Evolutionary conservation across 1,140 invertebrate genomes (phyloP), one percentile per base, ranked within the genome.

Genomic region (Parapsyche elsis): DNA sequence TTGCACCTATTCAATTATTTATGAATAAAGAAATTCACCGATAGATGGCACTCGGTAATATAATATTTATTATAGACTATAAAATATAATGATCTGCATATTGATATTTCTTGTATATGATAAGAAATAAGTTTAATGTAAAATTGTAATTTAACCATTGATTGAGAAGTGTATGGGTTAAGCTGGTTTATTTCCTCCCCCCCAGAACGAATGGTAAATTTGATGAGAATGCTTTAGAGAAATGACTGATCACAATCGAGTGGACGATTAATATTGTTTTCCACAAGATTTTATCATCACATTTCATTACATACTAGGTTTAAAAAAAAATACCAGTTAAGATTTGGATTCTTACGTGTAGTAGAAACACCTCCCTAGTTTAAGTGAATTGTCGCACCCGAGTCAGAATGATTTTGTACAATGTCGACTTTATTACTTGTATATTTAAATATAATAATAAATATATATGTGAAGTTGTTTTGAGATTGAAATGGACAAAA

Each of bases 181-280:
- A 24, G 64, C 19, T 67, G 64, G 64, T 67, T 53, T 53, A 14
- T 53, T 16, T 53, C 49, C 49, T 67, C 64, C 24, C 64, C 45
- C 64, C 79, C 71, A 71, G 80, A 49, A 49, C 67, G 80, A 81
- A 81, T 81, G 80, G 57, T 78, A 77, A 44, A 67, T 77, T 19
- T 61, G 19, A 19, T 83, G 79, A 83, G 82, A 75, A 78, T 80
- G 80, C 67, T 82, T 81, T 80, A 78, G 79, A 79, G 86, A 89
- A 89, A 88, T 88, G 88, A 89, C 88, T 89, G 88, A 89, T 89
- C 88, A 82, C 88, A 87, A 89, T 89, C 80, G 79, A 81, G 78
- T 88, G 88, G 86, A 86, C 85, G 87, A 88, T 88, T 86, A 86
- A 86, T 87, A 87, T 88, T 89, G 87, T 88, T 79, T 83, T 81